These are phyloP conservation scores for Empis livida DNA, from an alignment of 2,888 invertebrate genomes.

Conservation along the genomic window DNA sequence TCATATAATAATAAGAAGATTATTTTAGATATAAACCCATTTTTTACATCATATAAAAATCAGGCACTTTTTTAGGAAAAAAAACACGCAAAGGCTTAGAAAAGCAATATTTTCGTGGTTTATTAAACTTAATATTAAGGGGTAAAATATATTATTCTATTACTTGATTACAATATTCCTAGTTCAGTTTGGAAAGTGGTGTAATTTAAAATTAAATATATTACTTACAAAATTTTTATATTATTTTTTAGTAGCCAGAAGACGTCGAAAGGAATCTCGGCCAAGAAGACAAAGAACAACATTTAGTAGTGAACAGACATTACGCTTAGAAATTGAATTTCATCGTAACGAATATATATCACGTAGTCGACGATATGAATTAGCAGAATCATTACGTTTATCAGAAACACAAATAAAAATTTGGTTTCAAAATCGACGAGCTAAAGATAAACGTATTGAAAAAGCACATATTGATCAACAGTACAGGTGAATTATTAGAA, in stretches of 20 bases:
- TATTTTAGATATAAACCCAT: too few relatives aligned
- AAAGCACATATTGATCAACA: conserved; percentile 93
- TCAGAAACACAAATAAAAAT: conserved; percentile 79
- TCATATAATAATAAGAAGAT: too few relatives aligned
- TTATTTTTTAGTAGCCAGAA: conserved; percentile 59
- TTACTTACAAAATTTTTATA: not conserved
- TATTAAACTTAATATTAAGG: too few relatives aligned
- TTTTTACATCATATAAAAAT: too few relatives aligned
- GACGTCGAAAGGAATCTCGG: conserved; percentile 73
- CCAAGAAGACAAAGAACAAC: conserved; percentile 86
- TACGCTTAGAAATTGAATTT: conserved; percentile 81
- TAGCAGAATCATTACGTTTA: conserved; percentile 54
- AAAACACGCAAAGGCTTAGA: not conserved
- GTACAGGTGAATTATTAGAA: conserved; percentile 51
- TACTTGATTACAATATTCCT: too few relatives aligned
- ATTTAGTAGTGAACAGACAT: conserved; percentile 86
- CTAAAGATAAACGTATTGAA: conserved; percentile 92
- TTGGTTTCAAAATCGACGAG: conserved; percentile 89
- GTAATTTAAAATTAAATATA: too few relatives aligned
- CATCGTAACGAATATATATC: conserved; percentile 88
- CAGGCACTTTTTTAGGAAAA: too few relatives aligned
- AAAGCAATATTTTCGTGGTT: not conserved
- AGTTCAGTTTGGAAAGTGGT: too few relatives aligned
- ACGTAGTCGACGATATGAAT: conserved; percentile 64
- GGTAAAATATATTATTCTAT: too few relatives aligned